These are phyloP conservation scores for Kryphioiulus occultus DNA, from an alignment of 2,888 invertebrate genomes.

Conservation along the genomic window DNA sequence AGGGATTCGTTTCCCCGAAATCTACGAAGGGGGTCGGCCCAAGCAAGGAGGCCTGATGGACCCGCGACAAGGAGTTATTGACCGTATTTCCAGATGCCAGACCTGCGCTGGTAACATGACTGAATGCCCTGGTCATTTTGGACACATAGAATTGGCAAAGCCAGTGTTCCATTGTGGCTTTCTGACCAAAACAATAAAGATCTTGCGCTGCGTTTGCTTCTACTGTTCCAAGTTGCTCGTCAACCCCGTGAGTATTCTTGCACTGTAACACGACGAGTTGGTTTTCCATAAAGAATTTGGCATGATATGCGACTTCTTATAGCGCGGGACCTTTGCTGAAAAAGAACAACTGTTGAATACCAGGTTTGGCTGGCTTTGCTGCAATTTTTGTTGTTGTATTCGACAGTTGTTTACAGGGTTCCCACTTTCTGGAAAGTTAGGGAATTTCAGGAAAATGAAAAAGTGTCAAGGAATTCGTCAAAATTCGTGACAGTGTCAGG, in stretches of 20 bases:
- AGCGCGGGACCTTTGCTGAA: too few species aligned
- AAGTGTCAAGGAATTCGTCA: too few species aligned
- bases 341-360: too few species aligned
- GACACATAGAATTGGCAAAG: slow-evolving; percentile 97
- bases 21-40: slow-evolving; percentile 97
- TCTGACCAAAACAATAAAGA: slow-evolving; percentile 95
- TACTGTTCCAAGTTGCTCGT: slow-evolving; percentile 97
- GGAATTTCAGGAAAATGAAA: too few species aligned
- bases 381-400: not conserved
- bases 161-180: slow-evolving; percentile 99
- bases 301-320: too few species aligned
- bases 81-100: slow-evolving; percentile 89
- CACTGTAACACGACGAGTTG: not conserved
- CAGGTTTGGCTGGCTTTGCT: too few species aligned
- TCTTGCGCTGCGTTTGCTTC: slow-evolving; percentile 98
- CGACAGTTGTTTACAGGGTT: too few species aligned
- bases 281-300: not conserved
- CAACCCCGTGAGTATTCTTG: slow-evolving; percentile 78
- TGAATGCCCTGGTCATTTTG: slow-evolving; percentile 99
- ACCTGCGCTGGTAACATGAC: slow-evolving; percentile 97
- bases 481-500: too few species aligned
- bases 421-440: too few species aligned
- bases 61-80: slow-evolving; percentile 97
- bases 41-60: slow-evolving; percentile 99
- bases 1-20: slow-evolving; percentile 95